Percentiles rank a stretch among this genome's conserved stretches.
phyloP scores from a whole-genome alignment of 2,797 vertebrate genomes.

The Alosa sapidissima region DNA sequence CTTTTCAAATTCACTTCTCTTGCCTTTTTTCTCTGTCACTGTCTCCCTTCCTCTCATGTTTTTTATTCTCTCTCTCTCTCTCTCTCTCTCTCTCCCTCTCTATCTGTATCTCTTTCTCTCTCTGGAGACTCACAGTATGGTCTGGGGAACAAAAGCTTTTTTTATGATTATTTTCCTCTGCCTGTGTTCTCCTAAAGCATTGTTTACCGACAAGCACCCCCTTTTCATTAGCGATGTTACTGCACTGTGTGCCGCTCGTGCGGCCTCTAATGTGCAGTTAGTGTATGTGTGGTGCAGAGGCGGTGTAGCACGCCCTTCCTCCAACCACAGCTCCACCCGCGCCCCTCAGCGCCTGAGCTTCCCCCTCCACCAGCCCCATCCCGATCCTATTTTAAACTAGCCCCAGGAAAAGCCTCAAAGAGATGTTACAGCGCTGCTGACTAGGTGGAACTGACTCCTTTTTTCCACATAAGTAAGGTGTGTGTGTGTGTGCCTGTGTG shows the following conservation, averaged over 20 bases:
- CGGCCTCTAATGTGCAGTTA: constrained; percentile 13
- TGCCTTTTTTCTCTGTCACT: constrained; percentile 37
- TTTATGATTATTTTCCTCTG: neutral
- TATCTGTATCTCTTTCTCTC: neutral
- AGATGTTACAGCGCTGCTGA: neutral
- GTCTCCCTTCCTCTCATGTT: constrained; percentile 30
- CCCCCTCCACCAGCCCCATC: neutral
- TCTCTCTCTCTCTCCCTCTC: neutral
- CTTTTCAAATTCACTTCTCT: constrained; percentile 65
- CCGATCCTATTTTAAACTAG: neutral
- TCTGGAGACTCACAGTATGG: constrained; percentile 32
- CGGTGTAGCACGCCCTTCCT: neutral
- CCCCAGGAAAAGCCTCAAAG: constrained; percentile 12
- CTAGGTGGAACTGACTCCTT: neutral
- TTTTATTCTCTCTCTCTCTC: constrained; percentile 3
- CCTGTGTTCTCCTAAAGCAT: constrained; percentile 10
- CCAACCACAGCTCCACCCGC: neutral
- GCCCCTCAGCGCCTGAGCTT: neutral
- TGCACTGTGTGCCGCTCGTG: neutral
- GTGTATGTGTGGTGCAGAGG: neutral
- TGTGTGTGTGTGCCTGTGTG: neutral
- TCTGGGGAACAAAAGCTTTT: constrained; percentile 24
- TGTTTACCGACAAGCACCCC: constrained; percentile 19
- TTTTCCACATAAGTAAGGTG: neutral
- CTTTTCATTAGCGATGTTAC: constrained; percentile 13